Evolutionary conservation across 2,888 invertebrate genomes (phyloP), one percentile per base, ranked within the genome.

Genomic region (Pachymerium ferrugineum): DNA sequence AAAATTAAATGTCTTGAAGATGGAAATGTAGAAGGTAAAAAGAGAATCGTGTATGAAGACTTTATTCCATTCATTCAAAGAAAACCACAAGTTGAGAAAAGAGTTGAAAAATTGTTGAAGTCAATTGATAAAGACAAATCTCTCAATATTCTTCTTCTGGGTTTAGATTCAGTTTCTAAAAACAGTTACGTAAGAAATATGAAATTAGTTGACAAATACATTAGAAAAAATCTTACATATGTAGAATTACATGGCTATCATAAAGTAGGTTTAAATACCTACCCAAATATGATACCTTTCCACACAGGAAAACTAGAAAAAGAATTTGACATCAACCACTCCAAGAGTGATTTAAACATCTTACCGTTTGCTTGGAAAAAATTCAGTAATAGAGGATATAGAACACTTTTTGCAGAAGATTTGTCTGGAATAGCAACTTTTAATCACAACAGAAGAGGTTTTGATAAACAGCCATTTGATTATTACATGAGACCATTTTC

Each of bases 91-190:
- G 14, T 28, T 12, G 28, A 69, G 19, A 8, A 69, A 19, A 69
- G 25, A 69, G 69, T 69, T 6, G 25, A 29, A 69, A 69, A 29
- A 8, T 69, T 28, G 2, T 30, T n/a, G 29, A 73, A 73, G 42
- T 30, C 74, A 47, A 12, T 69, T 33, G 6, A 54, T 8, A n/a
- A 5, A n/a, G 14, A n/a, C 8, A 22, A 69, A 69, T 10, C 69
- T 14, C 25, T 69, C n/a, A 8, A 89, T 80, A 88, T 95, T 0
- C 82, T 94, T 29, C 84, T 94, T 80, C 81, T 96, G 22, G 94
- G 94, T 47, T 89, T 95, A 78, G 94, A 94, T 80, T 91, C 92
- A 68, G 89, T 94, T 78, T 94, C 94, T 0, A 83, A 93, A 74
- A 83, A 91, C 62, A 91, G 94, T 80, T 86, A 92, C 74, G 85